Conservation (phyloP, 2,797 vertebrate genomes). For the Momotus momota region DNA sequence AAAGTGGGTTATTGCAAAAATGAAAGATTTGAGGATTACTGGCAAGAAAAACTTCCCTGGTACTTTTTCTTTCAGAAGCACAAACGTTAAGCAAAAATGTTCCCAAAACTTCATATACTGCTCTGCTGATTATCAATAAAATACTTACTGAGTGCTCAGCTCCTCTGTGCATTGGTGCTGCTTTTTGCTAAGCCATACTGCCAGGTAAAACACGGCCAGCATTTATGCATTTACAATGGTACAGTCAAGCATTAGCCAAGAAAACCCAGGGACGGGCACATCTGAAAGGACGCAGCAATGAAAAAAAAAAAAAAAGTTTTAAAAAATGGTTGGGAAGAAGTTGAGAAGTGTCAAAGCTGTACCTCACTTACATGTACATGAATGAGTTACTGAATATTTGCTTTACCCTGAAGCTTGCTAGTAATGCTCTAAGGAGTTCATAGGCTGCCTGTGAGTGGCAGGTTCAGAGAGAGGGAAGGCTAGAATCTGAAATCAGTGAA, state of each 20-base stretch:
- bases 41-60: neutral
- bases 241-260: neutral
- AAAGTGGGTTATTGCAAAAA: neutral
- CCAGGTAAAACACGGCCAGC: neutral
- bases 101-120: neutral
- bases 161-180: neutral
- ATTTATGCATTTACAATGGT: neutral
- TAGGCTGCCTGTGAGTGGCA: neutral
- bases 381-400: neutral
- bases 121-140: neutral
- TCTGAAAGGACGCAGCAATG: neutral
- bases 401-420: neutral
- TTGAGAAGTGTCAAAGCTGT: neutral
- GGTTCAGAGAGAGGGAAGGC: neutral
- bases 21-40: neutral
- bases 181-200: neutral
- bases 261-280: neutral
- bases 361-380: accelerated
- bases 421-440: neutral
- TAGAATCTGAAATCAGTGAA: neutral
- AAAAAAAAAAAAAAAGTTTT: neutral
- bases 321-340: neutral
- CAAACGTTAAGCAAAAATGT: neutral
- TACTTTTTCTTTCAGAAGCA: neutral
- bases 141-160: neutral